phyloP scores from a whole-genome alignment of 2,888 invertebrate species.

The Drosophila villosipedis region DNA sequence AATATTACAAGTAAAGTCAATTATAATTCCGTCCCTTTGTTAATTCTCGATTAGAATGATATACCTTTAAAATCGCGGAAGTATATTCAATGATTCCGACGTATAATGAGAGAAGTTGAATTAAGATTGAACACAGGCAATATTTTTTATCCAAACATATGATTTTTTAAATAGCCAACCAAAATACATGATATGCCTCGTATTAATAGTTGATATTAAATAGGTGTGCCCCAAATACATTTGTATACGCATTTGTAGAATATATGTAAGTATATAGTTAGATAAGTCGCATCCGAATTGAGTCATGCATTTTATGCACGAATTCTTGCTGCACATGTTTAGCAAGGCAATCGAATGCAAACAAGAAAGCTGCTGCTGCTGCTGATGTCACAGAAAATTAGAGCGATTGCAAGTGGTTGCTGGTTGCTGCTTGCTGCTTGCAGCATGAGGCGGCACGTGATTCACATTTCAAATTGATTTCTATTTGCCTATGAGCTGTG shows the following conservation, averaged over 20 bases:
- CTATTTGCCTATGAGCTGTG: slow-evolving; percentile 37
- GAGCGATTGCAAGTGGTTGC: slow-evolving; percentile 18
- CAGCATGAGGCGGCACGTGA: slow-evolving; percentile 37
- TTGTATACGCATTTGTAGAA: slow-evolving; percentile 5
- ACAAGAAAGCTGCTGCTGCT: slow-evolving; percentile 32
- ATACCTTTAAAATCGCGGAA: background rate
- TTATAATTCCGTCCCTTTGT: background rate
- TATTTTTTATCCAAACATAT: background rate
- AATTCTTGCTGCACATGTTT: slow-evolving; percentile 64
- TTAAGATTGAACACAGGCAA: background rate
- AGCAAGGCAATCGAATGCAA: slow-evolving; percentile 72
- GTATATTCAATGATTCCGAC: background rate
- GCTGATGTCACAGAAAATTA: slow-evolving; percentile 5
- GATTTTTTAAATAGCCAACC: background rate
- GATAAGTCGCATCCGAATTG: slow-evolving; percentile 22
- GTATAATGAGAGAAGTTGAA: background rate
- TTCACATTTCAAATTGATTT: slow-evolving; percentile 60
- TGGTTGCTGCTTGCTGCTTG: slow-evolving; percentile 9
- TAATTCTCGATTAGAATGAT: background rate
- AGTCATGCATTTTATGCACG: slow-evolving; percentile 61
- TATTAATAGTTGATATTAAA: slow-evolving; percentile 5
- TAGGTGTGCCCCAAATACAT: slow-evolving; percentile 6
- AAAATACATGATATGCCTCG: background rate
- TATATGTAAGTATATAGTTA: slow-evolving; percentile 15
- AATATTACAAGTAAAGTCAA: background rate